Evolutionary conservation across 2,113 vertebrate genomes (phyloP).

Genomic region (Lontra canadensis): DNA sequence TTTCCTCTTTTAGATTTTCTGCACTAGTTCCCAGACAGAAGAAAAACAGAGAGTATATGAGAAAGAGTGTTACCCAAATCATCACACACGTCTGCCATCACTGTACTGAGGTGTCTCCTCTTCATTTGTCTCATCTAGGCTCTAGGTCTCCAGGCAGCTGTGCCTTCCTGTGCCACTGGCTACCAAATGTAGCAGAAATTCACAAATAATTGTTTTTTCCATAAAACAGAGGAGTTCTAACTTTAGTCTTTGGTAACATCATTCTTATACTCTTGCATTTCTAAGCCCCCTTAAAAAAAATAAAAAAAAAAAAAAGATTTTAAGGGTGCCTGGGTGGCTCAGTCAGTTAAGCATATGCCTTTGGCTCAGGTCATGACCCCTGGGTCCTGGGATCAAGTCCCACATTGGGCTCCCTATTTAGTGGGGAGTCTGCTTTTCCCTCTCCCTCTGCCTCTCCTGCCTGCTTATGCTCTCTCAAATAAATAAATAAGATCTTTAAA

Average conservation of each 20-base stretch:
- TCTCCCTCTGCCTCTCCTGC: no score
- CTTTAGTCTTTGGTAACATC: neutral
- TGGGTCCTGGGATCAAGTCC: no score
- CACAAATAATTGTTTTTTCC: neutral
- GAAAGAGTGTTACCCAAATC: neutral
- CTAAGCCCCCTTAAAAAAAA: neutral
- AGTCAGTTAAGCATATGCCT: no score
- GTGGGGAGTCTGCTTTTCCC: no score
- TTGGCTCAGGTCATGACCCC: no score
- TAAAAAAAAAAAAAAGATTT: no score
- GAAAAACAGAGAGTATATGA: neutral
- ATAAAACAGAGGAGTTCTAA: neutral
- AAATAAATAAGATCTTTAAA: no score
- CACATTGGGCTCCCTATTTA: no score
- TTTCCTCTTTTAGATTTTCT: slow-evolving; percentile 4
- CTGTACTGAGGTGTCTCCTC: accelerated
- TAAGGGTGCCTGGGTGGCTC: no score
- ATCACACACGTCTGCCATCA: neutral
- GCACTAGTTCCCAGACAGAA: neutral
- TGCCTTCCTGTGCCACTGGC: neutral
- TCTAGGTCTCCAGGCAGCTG: neutral
- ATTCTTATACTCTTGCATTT: neutral
- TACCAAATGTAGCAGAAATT: neutral
- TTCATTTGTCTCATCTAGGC: neutral
- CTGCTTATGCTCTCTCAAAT: no score